Percentiles rank a stretch among this genome's conserved stretches.
These are phyloP conservation scores for Chloroceryle inda DNA, from an alignment of 2,797 vertebrate genomes.

Conservation along the genomic window DNA sequence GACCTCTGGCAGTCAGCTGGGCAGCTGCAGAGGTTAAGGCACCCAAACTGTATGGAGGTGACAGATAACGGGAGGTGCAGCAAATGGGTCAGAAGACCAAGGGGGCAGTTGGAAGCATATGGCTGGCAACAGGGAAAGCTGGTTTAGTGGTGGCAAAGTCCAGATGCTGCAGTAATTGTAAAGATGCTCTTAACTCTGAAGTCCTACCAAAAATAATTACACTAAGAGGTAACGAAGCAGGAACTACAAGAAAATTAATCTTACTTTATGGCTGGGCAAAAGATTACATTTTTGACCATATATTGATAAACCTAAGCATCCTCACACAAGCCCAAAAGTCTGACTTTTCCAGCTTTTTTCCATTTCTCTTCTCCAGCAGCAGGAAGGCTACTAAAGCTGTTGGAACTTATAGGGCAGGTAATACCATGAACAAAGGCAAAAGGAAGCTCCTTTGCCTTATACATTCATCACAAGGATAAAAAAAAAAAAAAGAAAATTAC, in stretches of 20 bases:
- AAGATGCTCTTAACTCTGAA: background rate
- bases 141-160: background rate
- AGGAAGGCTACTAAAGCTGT: background rate
- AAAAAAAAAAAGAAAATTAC: background rate
- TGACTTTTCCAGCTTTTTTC: background rate
- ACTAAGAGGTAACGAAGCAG: background rate
- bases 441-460: background rate
- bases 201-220: background rate
- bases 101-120: fast-evolving
- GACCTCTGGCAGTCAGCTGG: background rate
- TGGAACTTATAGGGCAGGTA: background rate
- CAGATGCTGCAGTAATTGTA: background rate
- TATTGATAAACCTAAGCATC: background rate
- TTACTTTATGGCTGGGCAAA: background rate
- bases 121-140: background rate
- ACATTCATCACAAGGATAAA: background rate
- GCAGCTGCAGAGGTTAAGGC: background rate
- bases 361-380: background rate
- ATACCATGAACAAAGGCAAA: background rate
- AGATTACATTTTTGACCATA: background rate
- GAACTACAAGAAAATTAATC: background rate
- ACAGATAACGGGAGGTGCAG: fast-evolving
- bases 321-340: background rate
- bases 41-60: background rate
- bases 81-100: fast-evolving